Conservation (phyloP, 2,888 invertebrate genomes). For the Lomographa bimaculata region DNA sequence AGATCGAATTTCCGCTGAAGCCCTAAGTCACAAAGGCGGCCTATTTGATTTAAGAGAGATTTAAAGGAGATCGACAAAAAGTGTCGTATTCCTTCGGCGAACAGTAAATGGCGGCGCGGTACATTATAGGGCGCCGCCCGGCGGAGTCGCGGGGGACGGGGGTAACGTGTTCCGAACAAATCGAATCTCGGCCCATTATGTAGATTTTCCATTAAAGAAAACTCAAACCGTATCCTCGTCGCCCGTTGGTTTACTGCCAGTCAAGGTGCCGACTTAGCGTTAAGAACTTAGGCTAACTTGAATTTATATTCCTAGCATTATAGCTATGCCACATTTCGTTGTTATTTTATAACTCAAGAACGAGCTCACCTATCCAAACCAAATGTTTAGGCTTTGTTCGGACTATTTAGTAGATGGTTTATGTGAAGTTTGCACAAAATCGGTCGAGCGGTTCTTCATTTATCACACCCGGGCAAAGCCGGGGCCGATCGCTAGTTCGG, state of each 20-base stretch:
- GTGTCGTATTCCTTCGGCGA: constrained; percentile 50
- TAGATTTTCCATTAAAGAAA: constrained; percentile 78
- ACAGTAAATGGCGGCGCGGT: constrained; percentile 61
- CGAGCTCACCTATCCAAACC: too few species aligned
- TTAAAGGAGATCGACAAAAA: constrained; percentile 59
- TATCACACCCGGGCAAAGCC: too few species aligned
- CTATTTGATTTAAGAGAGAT: constrained; percentile 37
- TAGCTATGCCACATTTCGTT: too few species aligned
- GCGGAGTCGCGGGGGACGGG: constrained; percentile 42
- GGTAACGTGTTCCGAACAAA: constrained; percentile 65
- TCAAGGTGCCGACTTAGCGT: constrained; percentile 11
- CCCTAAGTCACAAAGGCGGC: constrained; percentile 53
- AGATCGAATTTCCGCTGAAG: too few species aligned
- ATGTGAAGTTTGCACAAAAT: too few species aligned
- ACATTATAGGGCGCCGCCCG: constrained; percentile 55
- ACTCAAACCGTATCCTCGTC: constrained; percentile 47
- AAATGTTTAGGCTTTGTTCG: too few species aligned
- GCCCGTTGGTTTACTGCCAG: constrained; percentile 28
- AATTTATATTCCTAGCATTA: too few species aligned
- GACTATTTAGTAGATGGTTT: too few species aligned
- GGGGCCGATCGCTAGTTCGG: too few species aligned
- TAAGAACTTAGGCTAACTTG: too few species aligned
- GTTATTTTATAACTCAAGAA: too few species aligned
- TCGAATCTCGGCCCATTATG: constrained; percentile 77
- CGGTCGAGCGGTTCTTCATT: too few species aligned